Evolutionary conservation across 2,113 vertebrate genomes (phyloP).

Genomic region (Cichladusa arquata): DNA sequence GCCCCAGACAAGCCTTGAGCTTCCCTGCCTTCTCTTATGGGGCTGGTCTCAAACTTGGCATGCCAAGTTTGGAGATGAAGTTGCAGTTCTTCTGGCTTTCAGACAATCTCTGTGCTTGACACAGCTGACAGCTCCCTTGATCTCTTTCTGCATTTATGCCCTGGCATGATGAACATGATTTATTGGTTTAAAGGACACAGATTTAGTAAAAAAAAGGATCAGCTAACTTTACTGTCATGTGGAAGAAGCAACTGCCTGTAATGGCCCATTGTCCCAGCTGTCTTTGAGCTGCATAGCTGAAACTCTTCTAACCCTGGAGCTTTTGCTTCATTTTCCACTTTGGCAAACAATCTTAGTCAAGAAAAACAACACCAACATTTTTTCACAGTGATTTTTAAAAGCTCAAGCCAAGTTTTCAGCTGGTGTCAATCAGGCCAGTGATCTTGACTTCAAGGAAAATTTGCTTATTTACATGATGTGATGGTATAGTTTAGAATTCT

Average conservation of each 20-base stretch:
- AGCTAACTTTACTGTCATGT: background rate
- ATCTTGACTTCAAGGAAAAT: background rate
- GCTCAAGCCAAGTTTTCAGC: background rate
- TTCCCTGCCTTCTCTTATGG: background rate
- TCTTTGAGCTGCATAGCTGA: background rate
- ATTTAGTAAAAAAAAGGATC: background rate
- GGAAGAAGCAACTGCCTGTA: background rate
- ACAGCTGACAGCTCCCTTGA: background rate
- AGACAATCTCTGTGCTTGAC: background rate
- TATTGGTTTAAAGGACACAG: background rate
- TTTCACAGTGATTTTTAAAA: background rate
- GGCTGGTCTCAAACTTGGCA: background rate
- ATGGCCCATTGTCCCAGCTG: background rate
- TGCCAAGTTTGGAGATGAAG: background rate
- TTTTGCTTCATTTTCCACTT: constrained; percentile 9
- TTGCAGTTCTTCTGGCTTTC: background rate
- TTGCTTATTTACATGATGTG: background rate
- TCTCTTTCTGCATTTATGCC: background rate
- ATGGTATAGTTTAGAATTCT: background rate
- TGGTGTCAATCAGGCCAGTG: background rate
- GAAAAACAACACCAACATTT: background rate
- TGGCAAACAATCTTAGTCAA: background rate
- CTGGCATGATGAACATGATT: background rate
- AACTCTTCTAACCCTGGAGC: background rate
- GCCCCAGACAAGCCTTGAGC: background rate